Conservation (phyloP, 2,797 vertebrate genomes). For the Pangasius krempfi region DNA sequence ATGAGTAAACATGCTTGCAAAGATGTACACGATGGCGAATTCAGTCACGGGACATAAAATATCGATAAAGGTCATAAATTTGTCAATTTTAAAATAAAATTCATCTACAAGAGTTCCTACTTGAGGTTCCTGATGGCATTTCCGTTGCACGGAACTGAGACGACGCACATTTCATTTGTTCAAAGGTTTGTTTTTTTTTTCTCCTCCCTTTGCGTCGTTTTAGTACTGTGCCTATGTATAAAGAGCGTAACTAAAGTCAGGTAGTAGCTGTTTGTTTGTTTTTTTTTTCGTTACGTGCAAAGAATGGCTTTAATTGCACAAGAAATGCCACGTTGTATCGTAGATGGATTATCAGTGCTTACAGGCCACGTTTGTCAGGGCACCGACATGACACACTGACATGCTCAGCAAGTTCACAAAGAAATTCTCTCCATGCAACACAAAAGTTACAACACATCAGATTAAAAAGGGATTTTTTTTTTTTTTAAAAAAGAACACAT, state of each 20-base stretch:
- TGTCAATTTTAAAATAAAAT: neutral
- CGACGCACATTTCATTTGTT: neutral
- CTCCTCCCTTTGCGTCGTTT: neutral
- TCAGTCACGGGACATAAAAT: slow-evolving; percentile 40
- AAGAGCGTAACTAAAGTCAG: slow-evolving; percentile 15
- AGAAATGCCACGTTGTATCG: neutral
- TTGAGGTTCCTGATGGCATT: slow-evolving; percentile 32
- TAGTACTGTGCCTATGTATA: neutral
- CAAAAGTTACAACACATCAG: slow-evolving; percentile 56
- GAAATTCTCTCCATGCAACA: slow-evolving; percentile 78
- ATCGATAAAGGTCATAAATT: neutral
- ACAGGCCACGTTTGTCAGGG: slow-evolving; percentile 54
- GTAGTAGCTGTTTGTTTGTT: slow-evolving; percentile 21
- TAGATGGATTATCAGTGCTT: slow-evolving; percentile 54
- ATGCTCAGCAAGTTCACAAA: slow-evolving; percentile 74
- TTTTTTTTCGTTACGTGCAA: slow-evolving; percentile 24
- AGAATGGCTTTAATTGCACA: slow-evolving; percentile 34
- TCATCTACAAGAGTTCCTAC: neutral
- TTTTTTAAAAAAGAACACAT: slow-evolving; percentile 62
- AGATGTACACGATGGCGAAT: slow-evolving; percentile 32
- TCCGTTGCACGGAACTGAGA: slow-evolving; percentile 12
- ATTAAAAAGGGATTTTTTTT: neutral
- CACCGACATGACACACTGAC: slow-evolving; percentile 59
- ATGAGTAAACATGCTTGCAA: slow-evolving; percentile 51
- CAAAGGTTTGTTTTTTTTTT: neutral